Evolutionary conservation across 2,797 vertebrate genomes (phyloP), one percentile per base, ranked within the genome.

Genomic region (Hylomyscus alleni): DNA sequence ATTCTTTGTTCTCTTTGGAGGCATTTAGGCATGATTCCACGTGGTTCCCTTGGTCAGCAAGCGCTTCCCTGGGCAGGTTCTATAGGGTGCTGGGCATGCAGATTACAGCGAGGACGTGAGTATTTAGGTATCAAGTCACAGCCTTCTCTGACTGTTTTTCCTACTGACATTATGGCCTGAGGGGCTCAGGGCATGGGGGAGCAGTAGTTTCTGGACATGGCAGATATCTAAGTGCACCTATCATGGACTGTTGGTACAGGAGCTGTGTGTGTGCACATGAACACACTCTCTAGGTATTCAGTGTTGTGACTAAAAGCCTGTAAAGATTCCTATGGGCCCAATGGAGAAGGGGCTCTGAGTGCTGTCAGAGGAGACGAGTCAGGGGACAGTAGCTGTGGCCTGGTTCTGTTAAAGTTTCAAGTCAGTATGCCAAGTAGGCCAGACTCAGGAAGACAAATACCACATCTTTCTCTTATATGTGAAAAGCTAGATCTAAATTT

Each of bases 61-160:
- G 52, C 37, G 6, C 84, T 90, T 65, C 20, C 82, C 93, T 72
- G 26, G 89, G 37, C 34, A 69, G 65, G 22, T 37, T 81, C 37
- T 52, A 37, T 9, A 54, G 52, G 78, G 11, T 54, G 8, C 24
- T 40, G 52, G 37, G 6, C 62, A 26, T 15, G 40, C 8, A 24
- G 52, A 13, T 7, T 11, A 3, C 19, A 37, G 86, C 85, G 73
- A 86, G 67, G 40, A 65, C 19, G 81, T 83, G 50, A 31, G 44
- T 54, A 65, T 15, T 84, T 80, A 60, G 29, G 50, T 54, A 34
- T 69, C 22, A 34, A 40, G 75, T 20, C 67, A 76, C 67, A 85
- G 67, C 40, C 60, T 90, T 93, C 82, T 86, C 78, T 69, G 65
- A 24, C 17, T 54, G 52, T 56, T 69, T 89, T 93, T 84, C 34